These are phyloP conservation scores for Alosa sapidissima DNA, from an alignment of 2,797 vertebrate species.

Conservation along the genomic window DNA sequence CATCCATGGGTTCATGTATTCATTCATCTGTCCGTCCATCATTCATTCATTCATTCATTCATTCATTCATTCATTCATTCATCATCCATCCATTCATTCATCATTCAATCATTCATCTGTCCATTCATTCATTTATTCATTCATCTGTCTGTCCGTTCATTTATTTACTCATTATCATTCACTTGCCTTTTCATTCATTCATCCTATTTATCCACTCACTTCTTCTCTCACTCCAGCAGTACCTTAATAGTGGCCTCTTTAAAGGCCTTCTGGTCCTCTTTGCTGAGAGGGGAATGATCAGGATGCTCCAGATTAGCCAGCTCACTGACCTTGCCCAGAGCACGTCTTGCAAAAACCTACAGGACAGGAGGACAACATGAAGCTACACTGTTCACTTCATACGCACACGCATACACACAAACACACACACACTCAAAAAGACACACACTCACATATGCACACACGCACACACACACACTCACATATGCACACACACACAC, in stretches of 20 bases:
- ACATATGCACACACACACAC: neutral
- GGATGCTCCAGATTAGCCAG: slow-evolving; percentile 78
- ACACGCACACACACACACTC: neutral
- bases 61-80: neutral
- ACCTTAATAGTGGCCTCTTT: slow-evolving; percentile 90
- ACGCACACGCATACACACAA: too few species aligned
- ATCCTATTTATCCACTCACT: neutral
- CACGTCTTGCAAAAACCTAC: slow-evolving; percentile 89
- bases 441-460: neutral
- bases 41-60: neutral
- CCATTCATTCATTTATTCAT: neutral
- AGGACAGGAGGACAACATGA: slow-evolving; percentile 6
- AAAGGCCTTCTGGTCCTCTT: slow-evolving; percentile 73
- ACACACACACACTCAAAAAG: too few species aligned
- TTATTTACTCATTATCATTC: neutral
- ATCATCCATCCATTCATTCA: neutral
- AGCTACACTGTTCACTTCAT: too few species aligned
- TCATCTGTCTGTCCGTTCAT: neutral
- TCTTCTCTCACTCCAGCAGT: slow-evolving; percentile 46
- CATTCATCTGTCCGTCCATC: neutral
- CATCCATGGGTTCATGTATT: neutral
- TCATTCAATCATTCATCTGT: neutral
- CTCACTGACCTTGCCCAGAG: slow-evolving; percentile 85
- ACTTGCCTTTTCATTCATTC: neutral
- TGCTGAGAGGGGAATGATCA: slow-evolving; percentile 61